Conservation (phyloP, 2,113 vertebrate species). For the Mormoops blainvillei region DNA sequence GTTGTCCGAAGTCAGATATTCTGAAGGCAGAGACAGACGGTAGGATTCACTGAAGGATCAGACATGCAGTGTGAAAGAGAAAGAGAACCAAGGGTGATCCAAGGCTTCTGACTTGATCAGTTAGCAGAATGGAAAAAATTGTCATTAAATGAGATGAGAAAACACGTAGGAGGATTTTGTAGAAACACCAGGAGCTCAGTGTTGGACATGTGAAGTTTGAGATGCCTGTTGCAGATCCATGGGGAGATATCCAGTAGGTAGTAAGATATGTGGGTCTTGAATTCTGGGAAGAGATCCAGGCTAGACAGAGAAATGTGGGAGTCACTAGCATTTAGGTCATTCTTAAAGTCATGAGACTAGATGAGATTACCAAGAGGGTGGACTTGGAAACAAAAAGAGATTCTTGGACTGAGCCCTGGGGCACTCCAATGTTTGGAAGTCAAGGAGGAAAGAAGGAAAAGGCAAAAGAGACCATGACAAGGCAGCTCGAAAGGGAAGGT, state of each 20-base stretch:
- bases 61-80: neutral
- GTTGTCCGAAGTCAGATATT: neutral
- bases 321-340: neutral
- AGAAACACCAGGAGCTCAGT: neutral
- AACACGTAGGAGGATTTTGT: neutral
- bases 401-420: neutral
- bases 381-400: neutral
- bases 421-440: neutral
- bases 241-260: neutral
- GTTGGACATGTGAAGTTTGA: neutral
- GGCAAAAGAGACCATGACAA: neutral
- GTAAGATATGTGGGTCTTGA: neutral
- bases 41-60: neutral
- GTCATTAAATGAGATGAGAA: neutral
- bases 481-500: neutral
- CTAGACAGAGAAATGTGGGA: neutral
- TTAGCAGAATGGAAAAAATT: neutral
- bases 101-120: neutral
- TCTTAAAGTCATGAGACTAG: neutral
- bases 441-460: neutral
- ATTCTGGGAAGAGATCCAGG: neutral
- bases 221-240: neutral
- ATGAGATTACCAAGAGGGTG: neutral
- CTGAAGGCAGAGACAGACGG: neutral
- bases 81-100: neutral